Conservation (phyloP, 2,888 invertebrate species). For the Aspidiotus rigidus region DNA sequence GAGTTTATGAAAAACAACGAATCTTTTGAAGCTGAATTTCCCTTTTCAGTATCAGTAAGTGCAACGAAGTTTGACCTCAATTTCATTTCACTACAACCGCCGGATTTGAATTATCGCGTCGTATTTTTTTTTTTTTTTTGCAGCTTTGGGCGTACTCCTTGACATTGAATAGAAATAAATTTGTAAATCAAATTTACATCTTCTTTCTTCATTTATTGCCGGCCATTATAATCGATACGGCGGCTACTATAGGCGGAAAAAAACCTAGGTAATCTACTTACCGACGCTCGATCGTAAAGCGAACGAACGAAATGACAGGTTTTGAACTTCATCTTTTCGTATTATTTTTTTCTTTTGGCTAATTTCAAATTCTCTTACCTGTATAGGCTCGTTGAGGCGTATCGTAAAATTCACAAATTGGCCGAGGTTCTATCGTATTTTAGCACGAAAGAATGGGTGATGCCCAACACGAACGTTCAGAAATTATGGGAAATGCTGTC, state of each 20-base stretch:
- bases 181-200: slow-evolving; percentile 49
- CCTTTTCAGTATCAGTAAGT: slow-evolving; percentile 33
- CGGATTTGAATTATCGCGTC: neutral
- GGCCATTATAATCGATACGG: slow-evolving; percentile 57
- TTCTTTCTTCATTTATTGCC: slow-evolving; percentile 62
- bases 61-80: no score
- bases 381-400: slow-evolving; percentile 62
- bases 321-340: neutral
- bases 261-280: slow-evolving; percentile 52
- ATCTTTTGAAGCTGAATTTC: slow-evolving; percentile 44
- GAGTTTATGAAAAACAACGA: slow-evolving; percentile 52
- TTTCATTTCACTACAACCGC: no score
- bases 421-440: slow-evolving; percentile 68
- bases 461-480: slow-evolving; percentile 54
- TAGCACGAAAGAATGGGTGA: slow-evolving; percentile 66
- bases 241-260: slow-evolving; percentile 53
- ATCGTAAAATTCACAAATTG: slow-evolving; percentile 64
- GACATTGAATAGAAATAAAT: slow-evolving; percentile 50
- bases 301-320: no score
- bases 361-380: neutral
- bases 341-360: neutral
- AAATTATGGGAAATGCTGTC: slow-evolving; percentile 51
- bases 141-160: slow-evolving; percentile 48
- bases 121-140: slow-evolving; percentile 7
- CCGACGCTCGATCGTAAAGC: no score